Evolutionary conservation across 1,140 invertebrate species (phyloP), one percentile per base, ranked within the genome.

Genomic region (Pristionchus pacificus): DNA sequence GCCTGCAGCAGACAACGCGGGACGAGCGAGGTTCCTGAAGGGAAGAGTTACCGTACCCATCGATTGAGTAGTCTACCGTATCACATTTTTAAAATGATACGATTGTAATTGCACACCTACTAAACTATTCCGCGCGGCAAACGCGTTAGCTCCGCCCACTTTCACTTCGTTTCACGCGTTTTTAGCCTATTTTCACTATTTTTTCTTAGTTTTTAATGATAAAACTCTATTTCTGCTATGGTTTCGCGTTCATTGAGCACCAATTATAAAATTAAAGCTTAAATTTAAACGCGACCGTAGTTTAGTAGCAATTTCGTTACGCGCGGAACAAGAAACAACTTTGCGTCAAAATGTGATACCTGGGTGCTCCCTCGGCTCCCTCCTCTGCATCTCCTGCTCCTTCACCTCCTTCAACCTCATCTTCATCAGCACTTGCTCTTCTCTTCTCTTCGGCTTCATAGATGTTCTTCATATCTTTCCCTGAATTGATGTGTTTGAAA

Each of bases 391-490:
- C 57, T 15, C 19, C 57, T 66, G 33, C 68, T 30, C n/a, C 13
- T 72, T 49, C 55, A 55, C 38, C 29, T 71, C 70, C 24, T 32
- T 55, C 58, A 27, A 15, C 70, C 2, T 19, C 63, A 30, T 74
- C 27, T 28, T 75, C 72, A 29, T 58, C 72, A 2, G 60, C 60
- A 31, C 64, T 70, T 13, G 67, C 70, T 55, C 61, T 63, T 60
- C 72, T 38, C 60, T 72, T 72, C 71, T 66, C 31, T 58, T 74
- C 71, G 2, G 72, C 72, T 58, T 74, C 72, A 1, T 75, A 38
- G 29, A 74, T 74, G 30, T 74, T 74, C 28, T 72, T 71, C 72
- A 74, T 74, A 57, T 74, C 72, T 31, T 74, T 74, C 15, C n/a
- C n/a, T n/a, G n/a, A 65, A 38, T 38, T 28, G 13, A 25, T 15